Conservation (phyloP, 2,888 invertebrate genomes). For the Eupithecia subumbrata region DNA sequence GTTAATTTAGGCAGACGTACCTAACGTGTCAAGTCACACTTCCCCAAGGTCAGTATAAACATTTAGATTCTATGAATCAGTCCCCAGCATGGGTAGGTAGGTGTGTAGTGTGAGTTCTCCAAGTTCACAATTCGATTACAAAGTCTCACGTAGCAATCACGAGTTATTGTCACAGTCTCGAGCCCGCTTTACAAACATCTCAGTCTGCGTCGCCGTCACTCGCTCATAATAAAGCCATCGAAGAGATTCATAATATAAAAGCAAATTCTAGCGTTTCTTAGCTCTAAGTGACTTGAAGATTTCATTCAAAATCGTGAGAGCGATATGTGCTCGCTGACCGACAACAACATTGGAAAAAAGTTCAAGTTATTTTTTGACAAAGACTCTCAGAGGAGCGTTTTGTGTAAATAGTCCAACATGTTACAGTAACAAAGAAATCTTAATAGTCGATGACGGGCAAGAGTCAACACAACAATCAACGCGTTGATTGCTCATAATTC, state of each 20-base stretch:
- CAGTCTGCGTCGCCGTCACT: constrained; percentile 72
- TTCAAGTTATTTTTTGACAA: constrained; percentile 76
- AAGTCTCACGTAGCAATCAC: constrained; percentile 78
- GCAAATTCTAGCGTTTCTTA: constrained; percentile 79
- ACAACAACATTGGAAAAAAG: constrained; percentile 69
- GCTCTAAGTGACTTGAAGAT: constrained; percentile 78
- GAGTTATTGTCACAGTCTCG: constrained; percentile 78
- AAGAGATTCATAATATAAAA: constrained; percentile 75
- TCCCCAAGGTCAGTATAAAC: constrained; percentile 67
- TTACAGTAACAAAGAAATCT: constrained; percentile 83
- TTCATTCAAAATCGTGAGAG: constrained; percentile 80
- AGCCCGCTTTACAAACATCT: constrained; percentile 68
- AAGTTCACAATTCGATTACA: constrained; percentile 76
- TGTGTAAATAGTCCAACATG: constrained; percentile 84
- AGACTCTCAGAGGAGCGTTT: constrained; percentile 76
- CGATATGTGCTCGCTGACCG: constrained; percentile 73
- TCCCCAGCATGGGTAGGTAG: constrained; percentile 39
- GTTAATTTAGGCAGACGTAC: background rate
- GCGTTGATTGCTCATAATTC: constrained; percentile 80
- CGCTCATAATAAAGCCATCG: constrained; percentile 78
- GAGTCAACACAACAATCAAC: constrained; percentile 81
- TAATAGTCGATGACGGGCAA: constrained; percentile 83
- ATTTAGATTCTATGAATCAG: constrained; percentile 72
- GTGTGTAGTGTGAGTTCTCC: constrained; percentile 40
- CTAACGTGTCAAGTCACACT: constrained; percentile 27